These are phyloP conservation scores for Coregonus suidteri DNA, from an alignment of 2,797 vertebrate genomes.

Conservation along the genomic window DNA sequence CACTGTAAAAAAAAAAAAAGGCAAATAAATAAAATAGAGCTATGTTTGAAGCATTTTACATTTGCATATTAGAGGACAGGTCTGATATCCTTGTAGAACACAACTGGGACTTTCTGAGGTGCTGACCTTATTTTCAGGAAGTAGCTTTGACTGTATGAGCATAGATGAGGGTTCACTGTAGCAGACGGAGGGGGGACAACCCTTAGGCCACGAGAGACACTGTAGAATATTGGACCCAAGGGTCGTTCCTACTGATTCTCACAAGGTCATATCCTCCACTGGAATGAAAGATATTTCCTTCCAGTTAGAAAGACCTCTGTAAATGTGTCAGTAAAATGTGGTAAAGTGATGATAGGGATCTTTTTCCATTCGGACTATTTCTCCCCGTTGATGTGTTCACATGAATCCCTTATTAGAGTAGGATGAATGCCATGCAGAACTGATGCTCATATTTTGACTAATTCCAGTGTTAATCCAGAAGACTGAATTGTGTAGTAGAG, in stretches of 20 bases:
- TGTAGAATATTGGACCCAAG: slow-evolving; percentile 35
- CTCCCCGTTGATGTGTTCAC: background rate
- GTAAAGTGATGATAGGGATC: slow-evolving; percentile 52
- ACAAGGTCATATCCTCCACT: slow-evolving; percentile 65
- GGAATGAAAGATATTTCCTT: slow-evolving; percentile 72
- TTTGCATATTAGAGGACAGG: background rate
- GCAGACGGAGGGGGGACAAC: background rate
- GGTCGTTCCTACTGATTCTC: slow-evolving; percentile 52
- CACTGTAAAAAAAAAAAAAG: background rate
- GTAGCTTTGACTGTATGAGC: background rate
- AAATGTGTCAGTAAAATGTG: slow-evolving; percentile 28
- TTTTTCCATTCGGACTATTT: slow-evolving; percentile 18
- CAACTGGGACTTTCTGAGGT: background rate
- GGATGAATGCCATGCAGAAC: background rate
- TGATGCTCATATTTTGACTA: background rate
- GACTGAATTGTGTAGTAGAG: background rate
- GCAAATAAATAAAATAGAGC: background rate
- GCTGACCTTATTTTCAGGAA: background rate
- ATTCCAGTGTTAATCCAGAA: background rate
- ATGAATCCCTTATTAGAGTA: background rate
- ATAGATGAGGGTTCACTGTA: background rate
- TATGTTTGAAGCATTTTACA: background rate
- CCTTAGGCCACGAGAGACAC: no score
- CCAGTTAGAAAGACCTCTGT: background rate
- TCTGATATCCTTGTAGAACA: background rate